Percentiles rank a stretch among this genome's conserved stretches.
Conservation (phyloP, 1,140 invertebrate genomes). For the Apis laboriosa region DNA sequence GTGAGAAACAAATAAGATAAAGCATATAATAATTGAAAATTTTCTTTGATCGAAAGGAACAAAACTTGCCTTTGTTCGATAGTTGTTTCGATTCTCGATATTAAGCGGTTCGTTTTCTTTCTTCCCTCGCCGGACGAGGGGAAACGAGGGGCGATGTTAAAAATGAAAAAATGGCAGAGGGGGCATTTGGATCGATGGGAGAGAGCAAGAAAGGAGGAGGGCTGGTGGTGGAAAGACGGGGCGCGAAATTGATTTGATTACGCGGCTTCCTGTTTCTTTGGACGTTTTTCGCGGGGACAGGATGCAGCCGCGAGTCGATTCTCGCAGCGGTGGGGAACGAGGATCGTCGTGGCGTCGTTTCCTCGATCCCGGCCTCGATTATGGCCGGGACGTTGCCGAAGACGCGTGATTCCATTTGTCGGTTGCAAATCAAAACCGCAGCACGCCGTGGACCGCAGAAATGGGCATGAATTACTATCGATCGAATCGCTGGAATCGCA, state of each 20-base stretch:
- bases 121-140: no score
- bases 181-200: neutral
- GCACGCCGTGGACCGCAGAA: conserved; percentile 55
- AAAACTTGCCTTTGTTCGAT: neutral
- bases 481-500: conserved; percentile 48
- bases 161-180: no score
- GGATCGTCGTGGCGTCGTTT: conserved; percentile 5
- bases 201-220: neutral
- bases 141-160: no score
- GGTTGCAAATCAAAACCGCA: conserved; percentile 68
- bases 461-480: conserved; percentile 61
- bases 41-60: neutral
- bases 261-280: conserved; percentile 56
- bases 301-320: conserved; percentile 26
- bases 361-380: conserved; percentile 49
- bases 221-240: neutral
- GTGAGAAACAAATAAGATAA: no score
- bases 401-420: conserved; percentile 68
- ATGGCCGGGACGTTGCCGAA: conserved; percentile 32
- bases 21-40: neutral
- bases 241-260: conserved; percentile 65
- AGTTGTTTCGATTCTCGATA: no score
- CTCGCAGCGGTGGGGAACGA: conserved; percentile 3
- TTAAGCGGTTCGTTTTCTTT: no score
- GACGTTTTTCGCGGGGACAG: conserved; percentile 48